Evolutionary conservation across 2,888 invertebrate genomes (phyloP), one percentile per base, ranked within the genome.

Genomic region (Cataglyphis livida): DNA sequence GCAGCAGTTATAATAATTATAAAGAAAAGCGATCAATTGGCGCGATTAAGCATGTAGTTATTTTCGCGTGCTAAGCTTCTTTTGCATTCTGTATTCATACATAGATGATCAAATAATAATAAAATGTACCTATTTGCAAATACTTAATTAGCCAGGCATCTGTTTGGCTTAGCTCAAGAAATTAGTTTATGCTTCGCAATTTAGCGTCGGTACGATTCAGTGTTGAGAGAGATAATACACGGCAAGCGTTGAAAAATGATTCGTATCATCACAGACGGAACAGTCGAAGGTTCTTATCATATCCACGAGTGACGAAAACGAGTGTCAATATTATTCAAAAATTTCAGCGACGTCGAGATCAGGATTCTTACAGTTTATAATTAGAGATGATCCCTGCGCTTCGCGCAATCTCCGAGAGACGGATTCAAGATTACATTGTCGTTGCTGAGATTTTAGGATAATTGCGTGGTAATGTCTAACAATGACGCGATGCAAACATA

Each of bases 201-300:
- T 70, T 79, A 59, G 70, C 35, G 44, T 70, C 41, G 25, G 59
- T 79, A 44, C 44, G 21, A n/a, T 70, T 59, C 44, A 44, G 44
- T 70, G 28, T 71, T 18, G 44, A 54, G 25, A 66, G 44, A 54
- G 25, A 66, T 44, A 65, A 65, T 32, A 64, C n/a, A n/a, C 15
- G 38, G 28, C 44, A 51, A 25, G 44, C 57, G 68, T 78, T 32
- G 70, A 41, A 38, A 38, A 68, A 68, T 9, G 18, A 70, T 59
- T 78, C 18, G 57, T 44, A 70, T 32, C 25, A 78, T 12, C 76
- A 41, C n/a, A 51, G 54, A 41, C 28, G 9, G 38, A 70, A 57
- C 70, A 70, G 59, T 70, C 44, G 32, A 44, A 51, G 44, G 18
- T 35, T 79, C 44, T 79, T 79, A 78, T 78, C 78, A 79, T 79